phyloP scores from a whole-genome alignment of 2,888 invertebrate species.

The Sylvicola fuscatus region DNA sequence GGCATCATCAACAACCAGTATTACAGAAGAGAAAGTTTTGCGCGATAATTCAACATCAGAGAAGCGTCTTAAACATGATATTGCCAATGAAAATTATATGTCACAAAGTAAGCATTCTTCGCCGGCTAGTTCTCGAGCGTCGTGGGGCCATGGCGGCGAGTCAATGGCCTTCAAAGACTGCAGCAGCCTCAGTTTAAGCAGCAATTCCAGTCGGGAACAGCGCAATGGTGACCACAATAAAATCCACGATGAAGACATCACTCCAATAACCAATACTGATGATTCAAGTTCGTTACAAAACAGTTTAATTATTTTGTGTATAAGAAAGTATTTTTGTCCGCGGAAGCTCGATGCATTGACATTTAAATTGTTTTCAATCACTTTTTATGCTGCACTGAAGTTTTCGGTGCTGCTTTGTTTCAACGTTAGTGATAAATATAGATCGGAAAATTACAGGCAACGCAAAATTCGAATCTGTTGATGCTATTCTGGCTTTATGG shows the following conservation, averaged over 20 bases:
- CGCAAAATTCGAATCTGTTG: too few species aligned
- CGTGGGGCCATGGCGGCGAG: conserved; percentile 34
- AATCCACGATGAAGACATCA: conserved; percentile 3
- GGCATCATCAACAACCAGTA: conserved; percentile 25
- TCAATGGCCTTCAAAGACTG: conserved; percentile 38
- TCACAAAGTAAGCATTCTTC: conserved; percentile 16
- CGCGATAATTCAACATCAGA: conserved; percentile 37
- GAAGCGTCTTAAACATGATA: conserved; percentile 17
- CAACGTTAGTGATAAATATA: too few species aligned
- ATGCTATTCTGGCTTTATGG: too few species aligned
- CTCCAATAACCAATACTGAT: too few species aligned
- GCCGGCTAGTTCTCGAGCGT: conserved; percentile 19
- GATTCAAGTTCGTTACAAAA: too few species aligned
- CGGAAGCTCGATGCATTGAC: too few species aligned
- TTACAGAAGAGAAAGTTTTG: conserved; percentile 45
- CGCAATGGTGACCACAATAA: conserved; percentile 12
- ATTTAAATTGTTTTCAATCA: too few species aligned
- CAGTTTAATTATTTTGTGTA: too few species aligned
- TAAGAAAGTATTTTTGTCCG: too few species aligned
- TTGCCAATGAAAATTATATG: neutral
- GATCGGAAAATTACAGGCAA: too few species aligned
- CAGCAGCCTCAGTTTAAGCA: conserved; percentile 29
- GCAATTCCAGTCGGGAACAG: conserved; percentile 29
- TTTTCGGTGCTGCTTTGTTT: too few species aligned
- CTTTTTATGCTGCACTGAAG: too few species aligned